Base-by-base conservation (phyloP, 2,888 invertebrate genomes). In the Congeria kusceri region DNA sequence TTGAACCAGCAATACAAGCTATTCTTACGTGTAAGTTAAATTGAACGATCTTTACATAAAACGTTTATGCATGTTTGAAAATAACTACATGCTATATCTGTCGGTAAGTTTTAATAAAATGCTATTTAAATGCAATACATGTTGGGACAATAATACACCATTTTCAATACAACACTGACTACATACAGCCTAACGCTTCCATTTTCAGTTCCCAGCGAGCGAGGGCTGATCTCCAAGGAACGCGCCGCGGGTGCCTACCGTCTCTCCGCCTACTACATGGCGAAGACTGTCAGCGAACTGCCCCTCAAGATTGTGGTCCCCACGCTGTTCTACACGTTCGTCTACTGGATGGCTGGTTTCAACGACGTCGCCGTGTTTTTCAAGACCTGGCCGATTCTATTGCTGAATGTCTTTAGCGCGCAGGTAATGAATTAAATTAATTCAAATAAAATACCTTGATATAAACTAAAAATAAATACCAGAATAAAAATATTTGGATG, bases 211-310 rank as follows among this genome's bases (percentile, higher is more conserved):
- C 96, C 96, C 71, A 95, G 96, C 61, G 96, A 97, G 93, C 95
- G 96, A 85, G 96, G 96, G 94, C 96, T 97, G 44, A 96, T 97
- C 84, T 96, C 96, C 92, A 96, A 96, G 92, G 97, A 97, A 92
- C 94, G 96, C 70, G 95, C 96, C 85, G 96, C 96, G 23, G 96
- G 96, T 62, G 96, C 96, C 44, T 97, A 97, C 91, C 94, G 96
- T 67, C 94, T 97, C 62, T 96, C 96, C 18, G 96, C 97, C 47
- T 97, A 96, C 92, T 96, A 96, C 93, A 92, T 96, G 91, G 96
- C 97, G 76, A 96, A 96, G 94, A 96, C 96, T 96, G 95, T 96
- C 78, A 96, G 96, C 71, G 96, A 97, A 93, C 92, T 96, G 88
- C 96, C 96, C 15, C 93, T 96, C 85, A 96, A 96, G 47, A 95